Conservation (phyloP, 2,888 invertebrate genomes). For the Biston stratarius region DNA sequence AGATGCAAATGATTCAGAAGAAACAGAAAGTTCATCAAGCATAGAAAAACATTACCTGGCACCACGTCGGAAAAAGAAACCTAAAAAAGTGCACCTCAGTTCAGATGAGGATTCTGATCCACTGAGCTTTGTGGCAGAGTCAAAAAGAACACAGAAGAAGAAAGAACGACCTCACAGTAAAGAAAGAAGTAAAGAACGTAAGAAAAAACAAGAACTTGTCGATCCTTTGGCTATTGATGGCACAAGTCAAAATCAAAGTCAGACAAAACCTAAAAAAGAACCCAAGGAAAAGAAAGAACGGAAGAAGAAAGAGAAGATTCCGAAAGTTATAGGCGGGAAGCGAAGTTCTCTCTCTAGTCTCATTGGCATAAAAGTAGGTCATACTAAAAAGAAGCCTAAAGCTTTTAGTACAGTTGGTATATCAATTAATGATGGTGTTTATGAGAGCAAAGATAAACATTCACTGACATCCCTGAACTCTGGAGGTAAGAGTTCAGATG, state of each 20-base stretch:
- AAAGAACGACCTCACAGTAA: slow-evolving; percentile 70
- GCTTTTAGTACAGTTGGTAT: slow-evolving; percentile 22
- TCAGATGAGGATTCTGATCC: slow-evolving; percentile 70
- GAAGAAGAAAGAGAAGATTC: slow-evolving; percentile 50
- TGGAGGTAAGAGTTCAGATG: slow-evolving; percentile 52
- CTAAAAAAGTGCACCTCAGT: slow-evolving; percentile 44
- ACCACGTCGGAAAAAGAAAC: slow-evolving; percentile 58
- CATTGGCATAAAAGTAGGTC: slow-evolving; percentile 68
- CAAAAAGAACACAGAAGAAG: slow-evolving; percentile 60
- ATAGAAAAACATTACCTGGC: slow-evolving; percentile 45
- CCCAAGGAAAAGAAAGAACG: slow-evolving; percentile 48
- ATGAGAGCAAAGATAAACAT: slow-evolving; percentile 67
- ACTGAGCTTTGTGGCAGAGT: slow-evolving; percentile 62
- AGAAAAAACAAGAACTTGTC: slow-evolving; percentile 48
- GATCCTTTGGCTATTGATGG: slow-evolving; percentile 38
- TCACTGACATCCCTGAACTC: slow-evolving; percentile 58
- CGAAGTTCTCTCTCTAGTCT: slow-evolving; percentile 55
- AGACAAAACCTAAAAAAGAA: slow-evolving; percentile 36
- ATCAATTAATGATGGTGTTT: slow-evolving; percentile 61
- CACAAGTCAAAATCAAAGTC: slow-evolving; percentile 42
- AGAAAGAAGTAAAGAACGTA: slow-evolving; percentile 64
- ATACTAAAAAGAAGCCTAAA: slow-evolving; percentile 38
- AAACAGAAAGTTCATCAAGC: slow-evolving; percentile 57
- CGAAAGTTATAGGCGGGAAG: slow-evolving; percentile 46
- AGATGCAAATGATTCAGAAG: slow-evolving; percentile 55